Conservation (phyloP, 2,113 vertebrate genomes). For the Epinephelus lanceolatus region DNA sequence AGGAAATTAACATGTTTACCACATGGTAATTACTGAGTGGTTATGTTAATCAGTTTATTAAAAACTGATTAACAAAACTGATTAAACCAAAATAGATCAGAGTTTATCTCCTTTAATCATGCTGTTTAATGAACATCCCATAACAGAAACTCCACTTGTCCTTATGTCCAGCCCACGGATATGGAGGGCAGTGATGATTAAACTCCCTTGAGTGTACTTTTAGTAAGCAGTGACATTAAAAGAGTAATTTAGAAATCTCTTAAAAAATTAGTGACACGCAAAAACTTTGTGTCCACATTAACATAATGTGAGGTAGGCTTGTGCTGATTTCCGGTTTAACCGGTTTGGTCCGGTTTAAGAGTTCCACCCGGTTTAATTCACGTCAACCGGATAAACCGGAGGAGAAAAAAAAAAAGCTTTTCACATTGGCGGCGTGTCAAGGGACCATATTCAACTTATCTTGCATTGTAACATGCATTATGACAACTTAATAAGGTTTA, state of each 20-base stretch:
- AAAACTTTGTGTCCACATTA: neutral
- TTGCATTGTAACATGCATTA: too few relatives aligned
- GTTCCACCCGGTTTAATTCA: too few relatives aligned
- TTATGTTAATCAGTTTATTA: constrained; percentile 76
- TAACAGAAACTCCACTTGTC: neutral
- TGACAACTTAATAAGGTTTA: too few relatives aligned
- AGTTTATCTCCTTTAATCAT: constrained; percentile 55
- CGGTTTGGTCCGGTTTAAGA: too few relatives aligned
- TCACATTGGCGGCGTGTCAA: too few relatives aligned
- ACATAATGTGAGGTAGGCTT: neutral
- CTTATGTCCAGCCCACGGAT: neutral
- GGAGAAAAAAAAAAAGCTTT: too few relatives aligned
- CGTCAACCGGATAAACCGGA: too few relatives aligned
- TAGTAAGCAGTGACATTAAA: neutral
- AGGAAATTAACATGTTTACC: constrained; percentile 69
- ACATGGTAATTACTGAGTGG: constrained; percentile 64
- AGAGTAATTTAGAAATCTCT: neutral
- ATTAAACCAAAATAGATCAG: constrained; percentile 57
- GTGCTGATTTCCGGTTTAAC: too few relatives aligned
- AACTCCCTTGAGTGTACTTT: constrained; percentile 3
- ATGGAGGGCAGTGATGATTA: constrained; percentile 4
- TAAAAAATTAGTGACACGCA: neutral
- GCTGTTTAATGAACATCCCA: constrained; percentile 40
- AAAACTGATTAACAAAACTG: constrained; percentile 66
- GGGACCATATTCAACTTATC: too few relatives aligned